Evolutionary conservation across 2,797 vertebrate genomes (phyloP), one percentile per base, ranked within the genome.

Genomic region (Poeciliopsis presidionis): DNA sequence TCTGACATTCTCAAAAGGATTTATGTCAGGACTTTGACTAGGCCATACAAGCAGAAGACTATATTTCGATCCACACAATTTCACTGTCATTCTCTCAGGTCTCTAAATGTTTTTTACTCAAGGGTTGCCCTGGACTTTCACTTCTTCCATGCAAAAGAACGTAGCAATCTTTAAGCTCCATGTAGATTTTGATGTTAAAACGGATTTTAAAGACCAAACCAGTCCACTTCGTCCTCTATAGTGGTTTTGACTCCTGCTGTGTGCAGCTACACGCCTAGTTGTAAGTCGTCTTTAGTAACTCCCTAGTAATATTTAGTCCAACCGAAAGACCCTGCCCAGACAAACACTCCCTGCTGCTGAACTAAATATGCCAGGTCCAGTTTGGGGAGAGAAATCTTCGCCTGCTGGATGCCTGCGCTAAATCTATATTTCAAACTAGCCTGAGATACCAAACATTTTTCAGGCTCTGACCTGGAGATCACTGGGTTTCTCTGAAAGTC

Each of bases 301-400:
- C 87, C 89, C 74, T 81, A 76, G 89, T 88, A 81, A 89, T 81
- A 88, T 89, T 90, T 90, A 84, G 85, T 83, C 87, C 72, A n/a
- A 78, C 9, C 39, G 41, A 73, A 70, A 70, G 61, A 87, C 75
- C 76, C 67, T n/a, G 49, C 82, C 81, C 83, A 79, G 82, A 92
- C 85, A 91, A 85, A 84, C 75, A 53, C 67, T 22, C 49, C 81
- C 83, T 85, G 82, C 79, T 74, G 83, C 81, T 92, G 90, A 92
- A 90, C 90, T 77, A 91, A 86, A 92, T 92, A 80, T 87, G 90
- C 90, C 92, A 92, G 61, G 81, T 86, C 87, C 84, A 80, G 89
- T 94, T 92, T 93, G 82, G 76, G 88, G 80, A 80, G 83, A 81
- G 88, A 86, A 74, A 83, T 77, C 78, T 78, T 83, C 61, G 28